Evolutionary conservation across 2,888 invertebrate species (phyloP).

Genomic region (Ditylenchus weischeri): DNA sequence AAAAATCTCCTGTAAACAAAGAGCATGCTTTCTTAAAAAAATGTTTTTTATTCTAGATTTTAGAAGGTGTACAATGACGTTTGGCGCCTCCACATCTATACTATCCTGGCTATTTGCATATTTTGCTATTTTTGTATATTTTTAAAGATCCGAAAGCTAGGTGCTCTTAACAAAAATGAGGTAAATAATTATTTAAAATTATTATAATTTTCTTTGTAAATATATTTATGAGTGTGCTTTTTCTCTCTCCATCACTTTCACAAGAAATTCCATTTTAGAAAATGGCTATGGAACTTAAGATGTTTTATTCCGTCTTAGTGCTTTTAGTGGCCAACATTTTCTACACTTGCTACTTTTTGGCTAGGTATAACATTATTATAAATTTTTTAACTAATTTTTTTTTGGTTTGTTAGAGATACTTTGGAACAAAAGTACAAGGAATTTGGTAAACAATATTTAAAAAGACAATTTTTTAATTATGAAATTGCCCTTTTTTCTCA

Average conservation of each 20-base stretch:
- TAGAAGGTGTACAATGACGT: neutral
- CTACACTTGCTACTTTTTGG: constrained; percentile 1
- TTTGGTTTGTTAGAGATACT: neutral
- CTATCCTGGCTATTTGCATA: neutral
- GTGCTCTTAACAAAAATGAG: neutral
- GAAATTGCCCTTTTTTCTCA: no score
- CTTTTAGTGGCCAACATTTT: neutral
- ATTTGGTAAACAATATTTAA: neutral
- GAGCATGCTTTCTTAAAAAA: no score
- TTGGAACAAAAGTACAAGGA: neutral
- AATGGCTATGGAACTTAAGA: neutral
- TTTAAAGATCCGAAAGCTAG: neutral
- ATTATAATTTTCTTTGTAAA: no score
- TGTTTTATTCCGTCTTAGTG: neutral
- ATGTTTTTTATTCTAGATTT: no score
- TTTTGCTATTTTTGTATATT: neutral
- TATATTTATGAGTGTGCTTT: no score
- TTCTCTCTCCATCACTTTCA: no score
- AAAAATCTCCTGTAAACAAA: no score
- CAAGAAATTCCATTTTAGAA: neutral
- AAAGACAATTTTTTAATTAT: no score
- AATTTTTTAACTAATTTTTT: neutral
- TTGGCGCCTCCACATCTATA: neutral
- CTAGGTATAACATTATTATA: neutral
- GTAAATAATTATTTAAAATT: no score